phyloP scores from a whole-genome alignment of 1,140 invertebrate genomes.

The Cherax destructor region DNA sequence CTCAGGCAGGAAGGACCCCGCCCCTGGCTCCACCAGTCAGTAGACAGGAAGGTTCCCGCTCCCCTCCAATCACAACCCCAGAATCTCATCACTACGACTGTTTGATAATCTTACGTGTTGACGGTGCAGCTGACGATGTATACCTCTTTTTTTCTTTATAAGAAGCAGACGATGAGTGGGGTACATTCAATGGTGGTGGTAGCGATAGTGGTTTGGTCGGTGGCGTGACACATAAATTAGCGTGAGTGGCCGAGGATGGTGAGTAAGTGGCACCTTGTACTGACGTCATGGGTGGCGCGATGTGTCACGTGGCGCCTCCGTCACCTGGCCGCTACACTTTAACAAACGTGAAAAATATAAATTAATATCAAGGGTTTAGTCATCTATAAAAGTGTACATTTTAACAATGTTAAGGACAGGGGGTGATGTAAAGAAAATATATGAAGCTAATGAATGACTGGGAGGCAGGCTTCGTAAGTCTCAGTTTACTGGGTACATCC shows the following conservation, averaged over 20 bases:
- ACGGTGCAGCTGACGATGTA: too few relatives aligned
- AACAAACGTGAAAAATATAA: too few relatives aligned
- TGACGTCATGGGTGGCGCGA: slow-evolving; percentile 46
- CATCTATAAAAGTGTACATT: too few relatives aligned
- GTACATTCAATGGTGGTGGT: too few relatives aligned
- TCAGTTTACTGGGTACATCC: too few relatives aligned
- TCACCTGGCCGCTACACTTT: too few relatives aligned
- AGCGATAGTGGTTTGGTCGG: background rate
- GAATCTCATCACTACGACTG: background rate
- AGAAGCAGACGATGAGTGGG: background rate
- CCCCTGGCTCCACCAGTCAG: slow-evolving; percentile 34
- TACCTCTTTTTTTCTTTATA: background rate
- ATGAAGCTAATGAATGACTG: too few relatives aligned
- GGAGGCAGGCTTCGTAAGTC: too few relatives aligned
- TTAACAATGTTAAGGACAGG: too few relatives aligned
- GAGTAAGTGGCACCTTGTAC: background rate
- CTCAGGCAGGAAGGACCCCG: slow-evolving; percentile 24
- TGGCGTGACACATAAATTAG: background rate
- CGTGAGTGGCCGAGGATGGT: background rate
- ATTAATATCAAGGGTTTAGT: too few relatives aligned
- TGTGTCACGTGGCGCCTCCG: slow-evolving; percentile 39
- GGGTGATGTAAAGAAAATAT: too few relatives aligned
- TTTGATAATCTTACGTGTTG: background rate
- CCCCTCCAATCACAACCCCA: background rate
- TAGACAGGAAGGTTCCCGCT: background rate